These are phyloP conservation scores for Ophion costatus DNA, from an alignment of 2,888 invertebrate genomes.

Conservation along the genomic window DNA sequence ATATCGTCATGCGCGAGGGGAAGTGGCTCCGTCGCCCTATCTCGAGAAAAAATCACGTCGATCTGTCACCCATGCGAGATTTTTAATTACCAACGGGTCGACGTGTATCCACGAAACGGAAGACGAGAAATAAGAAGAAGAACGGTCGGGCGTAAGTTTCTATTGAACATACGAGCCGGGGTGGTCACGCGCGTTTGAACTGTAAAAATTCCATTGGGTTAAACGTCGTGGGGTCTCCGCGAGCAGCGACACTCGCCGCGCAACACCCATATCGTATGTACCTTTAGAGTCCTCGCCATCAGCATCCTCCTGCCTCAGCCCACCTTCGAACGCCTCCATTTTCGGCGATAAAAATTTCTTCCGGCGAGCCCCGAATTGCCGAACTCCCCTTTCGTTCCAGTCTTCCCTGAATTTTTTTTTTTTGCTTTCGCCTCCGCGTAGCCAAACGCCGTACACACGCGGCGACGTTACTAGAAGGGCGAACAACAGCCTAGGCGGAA, in stretches of 20 bases:
- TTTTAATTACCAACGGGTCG: conserved; percentile 65
- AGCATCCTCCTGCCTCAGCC: conserved; percentile 18
- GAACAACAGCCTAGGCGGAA: not conserved
- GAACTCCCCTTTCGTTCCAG: conserved; percentile 53
- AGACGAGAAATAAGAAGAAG: conserved; percentile 29
- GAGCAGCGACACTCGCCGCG: not conserved
- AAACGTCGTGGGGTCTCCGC: conserved; percentile 43
- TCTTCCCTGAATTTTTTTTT: not conserved
- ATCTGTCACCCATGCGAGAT: conserved; percentile 61
- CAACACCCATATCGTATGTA: conserved; percentile 47
- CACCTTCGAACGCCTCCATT: conserved; percentile 30
- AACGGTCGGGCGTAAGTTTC: conserved; percentile 14
- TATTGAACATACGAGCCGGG: conserved; percentile 45
- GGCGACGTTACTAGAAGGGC: conserved; percentile 52
- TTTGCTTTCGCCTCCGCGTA: conserved; percentile 1
- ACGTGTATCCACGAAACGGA: conserved; percentile 43
- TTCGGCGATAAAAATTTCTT: conserved; percentile 79
- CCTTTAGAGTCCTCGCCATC: conserved; percentile 55
- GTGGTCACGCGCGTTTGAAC: conserved; percentile 56
- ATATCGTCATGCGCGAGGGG: conserved; percentile 35
- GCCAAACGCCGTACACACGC: conserved; percentile 34
- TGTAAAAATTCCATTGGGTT: conserved; percentile 63
- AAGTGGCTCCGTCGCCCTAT: conserved; percentile 45
- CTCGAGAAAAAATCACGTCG: conserved; percentile 60
- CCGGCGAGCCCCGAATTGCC: conserved; percentile 71